phyloP scores from a whole-genome alignment of 2,797 vertebrate species.

The Aldrovandia affinis region DNA sequence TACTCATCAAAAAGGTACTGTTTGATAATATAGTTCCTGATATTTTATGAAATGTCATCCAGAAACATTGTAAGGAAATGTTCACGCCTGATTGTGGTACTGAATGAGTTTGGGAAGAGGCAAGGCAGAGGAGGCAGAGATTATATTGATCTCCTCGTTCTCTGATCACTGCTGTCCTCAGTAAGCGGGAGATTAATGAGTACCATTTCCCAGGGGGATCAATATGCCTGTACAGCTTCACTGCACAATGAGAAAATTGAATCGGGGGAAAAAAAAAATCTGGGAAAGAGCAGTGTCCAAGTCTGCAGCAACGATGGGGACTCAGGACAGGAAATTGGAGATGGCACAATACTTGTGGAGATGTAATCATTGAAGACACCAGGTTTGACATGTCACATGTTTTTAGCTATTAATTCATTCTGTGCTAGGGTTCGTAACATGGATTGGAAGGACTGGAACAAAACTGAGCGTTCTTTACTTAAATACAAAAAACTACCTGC shows the following conservation, averaged over 20 bases:
- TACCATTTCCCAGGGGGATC: not conserved
- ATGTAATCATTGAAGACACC: not conserved
- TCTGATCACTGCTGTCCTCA: not conserved
- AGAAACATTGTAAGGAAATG: not conserved
- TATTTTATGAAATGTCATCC: not conserved
- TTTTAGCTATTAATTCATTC: not conserved
- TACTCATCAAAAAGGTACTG: not conserved
- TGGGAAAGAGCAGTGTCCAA: not conserved
- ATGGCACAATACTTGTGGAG: not conserved
- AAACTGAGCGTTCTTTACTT: not conserved
- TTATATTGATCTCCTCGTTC: constrained; percentile 32
- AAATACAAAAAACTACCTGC: constrained; percentile 34
- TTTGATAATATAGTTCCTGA: not conserved
- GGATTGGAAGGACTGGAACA: not conserved
- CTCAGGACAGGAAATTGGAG: not conserved
- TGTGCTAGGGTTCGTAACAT: not conserved
- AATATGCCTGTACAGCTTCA: not conserved
- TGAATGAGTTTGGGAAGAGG: not conserved
- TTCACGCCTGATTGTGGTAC: not conserved
- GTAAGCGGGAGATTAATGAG: constrained; percentile 24
- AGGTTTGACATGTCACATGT: not conserved
- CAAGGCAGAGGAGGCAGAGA: not conserved
- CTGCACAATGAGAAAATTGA: constrained; percentile 2
- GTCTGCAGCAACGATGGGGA: not conserved
- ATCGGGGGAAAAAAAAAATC: not conserved